A percentile compares a stretch with the other conserved stretches of the same genome.
Evolutionary conservation across 64 coral and sea anemone genomes (phyloP).

Genomic region (Orbicella faveolata): DNA sequence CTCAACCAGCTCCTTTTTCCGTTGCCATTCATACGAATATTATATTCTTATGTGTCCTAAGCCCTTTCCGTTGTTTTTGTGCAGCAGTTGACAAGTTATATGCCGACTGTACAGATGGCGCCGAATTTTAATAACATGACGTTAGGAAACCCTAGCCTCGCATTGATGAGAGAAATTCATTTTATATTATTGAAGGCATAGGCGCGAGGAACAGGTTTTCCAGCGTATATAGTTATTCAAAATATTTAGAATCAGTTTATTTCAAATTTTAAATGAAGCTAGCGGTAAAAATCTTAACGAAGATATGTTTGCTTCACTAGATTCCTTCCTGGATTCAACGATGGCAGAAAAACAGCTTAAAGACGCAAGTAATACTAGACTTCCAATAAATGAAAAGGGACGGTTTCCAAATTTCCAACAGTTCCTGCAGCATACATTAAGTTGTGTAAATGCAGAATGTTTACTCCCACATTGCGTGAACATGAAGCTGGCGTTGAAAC

Average conservation of each 20-base stretch:
- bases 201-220: too few relatives aligned
- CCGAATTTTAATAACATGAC: too few relatives aligned
- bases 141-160: too few relatives aligned
- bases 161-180: too few relatives aligned
- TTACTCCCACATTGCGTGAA: conserved; percentile 5
- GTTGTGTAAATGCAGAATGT: background rate
- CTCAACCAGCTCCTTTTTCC: too few relatives aligned
- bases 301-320: background rate
- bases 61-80: too few relatives aligned
- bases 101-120: too few relatives aligned
- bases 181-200: too few relatives aligned
- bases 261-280: background rate
- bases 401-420: background rate
- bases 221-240: too few relatives aligned
- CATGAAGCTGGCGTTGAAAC: conserved; percentile 21
- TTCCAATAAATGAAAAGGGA: background rate
- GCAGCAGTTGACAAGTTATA: too few relatives aligned
- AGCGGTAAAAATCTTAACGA: background rate
- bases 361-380: background rate
- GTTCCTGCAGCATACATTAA: background rate
- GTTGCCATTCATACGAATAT: too few relatives aligned
- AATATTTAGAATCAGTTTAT: background rate
- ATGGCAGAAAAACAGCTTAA: background rate
- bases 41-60: too few relatives aligned
- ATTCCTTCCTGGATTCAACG: background rate